phyloP scores from a whole-genome alignment of 1,140 invertebrate genomes.

The Bombus terrestris region DNA sequence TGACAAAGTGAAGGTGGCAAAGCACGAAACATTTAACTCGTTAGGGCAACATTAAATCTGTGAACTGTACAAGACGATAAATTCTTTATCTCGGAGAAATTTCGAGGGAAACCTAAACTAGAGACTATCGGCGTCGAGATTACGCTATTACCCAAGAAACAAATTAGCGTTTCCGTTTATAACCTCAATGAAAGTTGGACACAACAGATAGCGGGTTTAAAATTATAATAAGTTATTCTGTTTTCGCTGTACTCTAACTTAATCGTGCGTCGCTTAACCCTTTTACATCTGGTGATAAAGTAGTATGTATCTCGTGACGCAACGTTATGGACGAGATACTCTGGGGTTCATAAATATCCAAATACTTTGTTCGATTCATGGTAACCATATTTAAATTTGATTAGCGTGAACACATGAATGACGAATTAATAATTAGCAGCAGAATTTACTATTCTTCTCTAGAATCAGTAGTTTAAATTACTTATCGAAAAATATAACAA shows the following conservation, averaged over 20 bases:
- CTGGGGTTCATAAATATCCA: neutral
- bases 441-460: too few species aligned
- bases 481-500: too few species aligned
- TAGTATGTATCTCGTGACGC: neutral
- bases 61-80: neutral
- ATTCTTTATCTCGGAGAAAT: neutral
- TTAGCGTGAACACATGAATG: too few species aligned
- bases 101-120: neutral
- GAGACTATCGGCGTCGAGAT: neutral
- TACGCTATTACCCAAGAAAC: neutral
- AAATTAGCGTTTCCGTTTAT: slow-evolving; percentile 23
- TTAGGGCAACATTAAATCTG: neutral
- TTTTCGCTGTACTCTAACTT: slow-evolving; percentile 1
- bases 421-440: too few species aligned
- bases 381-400: too few species aligned
- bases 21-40: neutral
- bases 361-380: neutral
- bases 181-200: slow-evolving; percentile 12
- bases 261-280: slow-evolving; percentile 22
- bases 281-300: too few species aligned
- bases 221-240: slow-evolving; percentile 29
- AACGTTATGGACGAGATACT: neutral
- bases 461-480: too few species aligned
- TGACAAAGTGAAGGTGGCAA: neutral
- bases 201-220: slow-evolving; percentile 10